phyloP scores from a whole-genome alignment of 1,140 invertebrate species.

The Cylas formicarius region DNA sequence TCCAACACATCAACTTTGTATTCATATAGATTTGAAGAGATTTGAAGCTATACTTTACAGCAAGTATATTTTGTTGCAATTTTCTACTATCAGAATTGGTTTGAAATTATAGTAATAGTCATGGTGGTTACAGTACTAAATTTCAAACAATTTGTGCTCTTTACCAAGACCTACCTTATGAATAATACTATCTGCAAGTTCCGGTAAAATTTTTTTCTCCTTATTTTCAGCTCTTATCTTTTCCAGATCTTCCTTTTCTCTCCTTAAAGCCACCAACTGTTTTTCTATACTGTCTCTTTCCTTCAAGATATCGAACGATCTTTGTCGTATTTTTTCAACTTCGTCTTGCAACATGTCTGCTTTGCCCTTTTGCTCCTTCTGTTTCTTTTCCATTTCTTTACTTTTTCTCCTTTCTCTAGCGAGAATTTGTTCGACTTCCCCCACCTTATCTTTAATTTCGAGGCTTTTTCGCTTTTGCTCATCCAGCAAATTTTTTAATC shows the following conservation, averaged over 20 bases:
- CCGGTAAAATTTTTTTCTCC: not conserved
- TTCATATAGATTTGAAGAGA: too few species aligned
- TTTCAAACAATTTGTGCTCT: not conserved
- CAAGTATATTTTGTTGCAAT: too few species aligned
- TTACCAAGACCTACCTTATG: too few species aligned
- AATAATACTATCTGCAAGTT: not conserved
- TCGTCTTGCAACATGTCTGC: slow-evolving; percentile 9
- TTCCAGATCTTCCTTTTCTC: slow-evolving; percentile 5
- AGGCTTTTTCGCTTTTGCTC: slow-evolving; percentile 19
- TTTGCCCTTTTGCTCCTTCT: slow-evolving; percentile 7
- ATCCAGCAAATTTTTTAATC: slow-evolving; percentile 15
- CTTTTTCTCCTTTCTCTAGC: slow-evolving; percentile 14
- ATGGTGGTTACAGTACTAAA: not conserved
- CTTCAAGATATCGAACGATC: slow-evolving; percentile 8
- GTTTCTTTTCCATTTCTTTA: slow-evolving; percentile 16
- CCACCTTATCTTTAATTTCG: slow-evolving; percentile 22
- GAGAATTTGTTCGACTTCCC: slow-evolving; percentile 18
- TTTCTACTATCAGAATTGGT: too few species aligned
- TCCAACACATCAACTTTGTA: too few species aligned
- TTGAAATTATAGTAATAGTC: not conserved
- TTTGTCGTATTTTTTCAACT: slow-evolving; percentile 13
- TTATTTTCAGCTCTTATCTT: slow-evolving; percentile 2
- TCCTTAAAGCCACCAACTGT: not conserved
- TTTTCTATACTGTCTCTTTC: slow-evolving; percentile 5
- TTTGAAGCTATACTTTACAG: too few species aligned